These are phyloP conservation scores for Willisornis vidua DNA, from an alignment of 2,113 vertebrate species.

Conservation along the genomic window DNA sequence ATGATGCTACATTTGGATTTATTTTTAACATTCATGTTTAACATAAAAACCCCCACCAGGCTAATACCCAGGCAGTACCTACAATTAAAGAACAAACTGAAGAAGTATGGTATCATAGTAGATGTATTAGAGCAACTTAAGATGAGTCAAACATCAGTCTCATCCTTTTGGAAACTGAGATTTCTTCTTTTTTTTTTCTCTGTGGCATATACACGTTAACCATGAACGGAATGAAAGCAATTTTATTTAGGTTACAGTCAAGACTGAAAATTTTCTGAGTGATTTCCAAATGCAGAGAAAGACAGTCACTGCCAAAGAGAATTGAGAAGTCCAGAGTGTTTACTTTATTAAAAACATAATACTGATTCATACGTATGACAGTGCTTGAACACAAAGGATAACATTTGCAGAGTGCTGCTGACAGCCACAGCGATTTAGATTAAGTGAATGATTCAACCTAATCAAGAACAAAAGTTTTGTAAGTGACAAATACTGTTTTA, in stretches of 20 bases:
- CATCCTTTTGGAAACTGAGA: neutral
- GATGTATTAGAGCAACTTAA: neutral
- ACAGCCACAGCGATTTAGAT: neutral
- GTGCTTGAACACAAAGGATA: neutral
- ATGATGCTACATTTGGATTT: neutral
- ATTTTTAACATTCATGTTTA: neutral
- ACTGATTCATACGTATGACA: neutral
- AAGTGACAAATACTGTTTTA: neutral
- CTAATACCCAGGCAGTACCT: neutral
- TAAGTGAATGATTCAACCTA: neutral
- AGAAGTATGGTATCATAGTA: neutral
- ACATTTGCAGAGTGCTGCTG: neutral
- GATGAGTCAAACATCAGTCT: neutral
- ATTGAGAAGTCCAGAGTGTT: neutral
- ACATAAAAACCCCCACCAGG: neutral
- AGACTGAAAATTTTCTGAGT: neutral
- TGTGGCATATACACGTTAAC: neutral
- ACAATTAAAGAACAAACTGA: neutral
- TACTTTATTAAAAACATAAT: neutral
- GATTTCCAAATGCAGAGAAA: slow-evolving; percentile 5
- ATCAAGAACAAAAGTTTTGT: neutral
- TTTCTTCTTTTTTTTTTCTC: neutral
- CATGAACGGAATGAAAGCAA: neutral
- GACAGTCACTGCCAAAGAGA: neutral
- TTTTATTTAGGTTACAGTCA: slow-evolving; percentile 6